Evolutionary conservation across 2,113 vertebrate genomes (phyloP).

Genomic region (Xenopus borealis): DNA sequence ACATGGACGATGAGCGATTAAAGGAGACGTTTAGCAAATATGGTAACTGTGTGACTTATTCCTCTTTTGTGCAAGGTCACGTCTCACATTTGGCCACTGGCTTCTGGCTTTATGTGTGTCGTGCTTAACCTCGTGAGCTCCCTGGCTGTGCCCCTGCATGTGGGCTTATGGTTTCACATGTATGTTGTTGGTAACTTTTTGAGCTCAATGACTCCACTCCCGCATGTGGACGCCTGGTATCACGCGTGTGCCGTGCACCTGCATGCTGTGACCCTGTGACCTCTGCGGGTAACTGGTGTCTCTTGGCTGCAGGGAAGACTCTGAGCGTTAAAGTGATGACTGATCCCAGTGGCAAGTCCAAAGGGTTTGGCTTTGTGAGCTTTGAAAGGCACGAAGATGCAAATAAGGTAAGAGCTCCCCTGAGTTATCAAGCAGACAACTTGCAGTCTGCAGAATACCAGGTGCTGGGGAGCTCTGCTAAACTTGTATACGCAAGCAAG

Average conservation of each 20-base stretch:
- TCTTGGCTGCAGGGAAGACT: conserved; percentile 84
- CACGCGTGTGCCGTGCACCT: conserved; percentile 42
- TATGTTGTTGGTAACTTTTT: conserved; percentile 35
- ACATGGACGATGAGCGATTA: conserved; percentile 87
- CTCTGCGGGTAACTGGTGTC: conserved; percentile 47
- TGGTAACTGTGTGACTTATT: conserved; percentile 66
- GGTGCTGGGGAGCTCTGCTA: conserved; percentile 30
- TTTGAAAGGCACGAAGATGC: conserved; percentile 98
- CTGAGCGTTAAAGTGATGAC: conserved; percentile 98
- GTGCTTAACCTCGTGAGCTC: conserved; percentile 33
- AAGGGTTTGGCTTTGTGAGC: conserved; percentile 97
- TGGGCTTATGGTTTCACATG: conserved; percentile 27
- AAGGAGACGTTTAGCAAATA: conserved; percentile 95
- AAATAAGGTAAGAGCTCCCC: conserved; percentile 78
- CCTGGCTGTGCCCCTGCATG: conserved; percentile 38
- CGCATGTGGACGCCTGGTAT: conserved; percentile 43
- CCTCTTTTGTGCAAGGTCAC: not conserved
- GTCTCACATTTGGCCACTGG: conserved; percentile 10
- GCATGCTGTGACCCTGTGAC: conserved; percentile 47
- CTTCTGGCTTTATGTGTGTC: conserved; percentile 34
- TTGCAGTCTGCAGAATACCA: conserved; percentile 27
- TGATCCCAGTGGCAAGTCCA: conserved; percentile 90
- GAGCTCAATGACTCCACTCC: conserved; percentile 30
- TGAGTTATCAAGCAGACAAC: conserved; percentile 25
- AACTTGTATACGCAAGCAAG: not conserved